A percentile compares a stretch with the other conserved stretches of the same genome.
phyloP scores from a whole-genome alignment of 1,140 invertebrate species.

The Dufourea novaeangliae region DNA sequence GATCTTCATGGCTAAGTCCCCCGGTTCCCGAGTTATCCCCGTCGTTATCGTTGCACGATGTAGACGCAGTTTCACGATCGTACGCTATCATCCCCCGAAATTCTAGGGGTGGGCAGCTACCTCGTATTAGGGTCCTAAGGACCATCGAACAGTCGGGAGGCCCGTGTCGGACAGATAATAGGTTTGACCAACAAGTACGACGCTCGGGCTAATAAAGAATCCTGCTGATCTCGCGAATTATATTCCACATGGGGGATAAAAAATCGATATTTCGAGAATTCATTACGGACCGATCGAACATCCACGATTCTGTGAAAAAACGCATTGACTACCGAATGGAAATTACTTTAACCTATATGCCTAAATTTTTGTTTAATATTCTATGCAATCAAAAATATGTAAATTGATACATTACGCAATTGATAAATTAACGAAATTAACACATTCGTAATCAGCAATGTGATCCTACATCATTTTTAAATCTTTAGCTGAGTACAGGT shows the following conservation, averaged over 20 bases:
- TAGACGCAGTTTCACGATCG: slow-evolving; percentile 41
- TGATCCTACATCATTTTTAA: too few relatives aligned
- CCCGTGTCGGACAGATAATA: slow-evolving; percentile 39
- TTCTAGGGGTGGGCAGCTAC: slow-evolving; percentile 30
- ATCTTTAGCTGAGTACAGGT: too few relatives aligned
- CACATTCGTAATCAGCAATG: too few relatives aligned
- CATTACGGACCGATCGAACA: neutral
- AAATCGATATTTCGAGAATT: neutral
- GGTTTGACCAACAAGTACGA: slow-evolving; percentile 30
- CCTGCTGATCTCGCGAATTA: neutral
- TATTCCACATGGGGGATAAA: slow-evolving; percentile 6
- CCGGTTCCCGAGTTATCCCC: neutral
- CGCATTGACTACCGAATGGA: too few relatives aligned
- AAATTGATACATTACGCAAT: too few relatives aligned
- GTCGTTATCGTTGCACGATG: slow-evolving; percentile 44
- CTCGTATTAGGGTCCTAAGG: slow-evolving; percentile 34
- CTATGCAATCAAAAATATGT: too few relatives aligned
- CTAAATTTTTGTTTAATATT: too few relatives aligned
- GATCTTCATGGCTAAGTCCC: slow-evolving; percentile 34
- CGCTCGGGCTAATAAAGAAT: neutral
- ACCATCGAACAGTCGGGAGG: slow-evolving; percentile 29
- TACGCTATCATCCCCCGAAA: slow-evolving; percentile 58
- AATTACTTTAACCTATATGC: too few relatives aligned
- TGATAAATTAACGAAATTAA: too few relatives aligned
- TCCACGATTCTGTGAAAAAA: neutral